Evolutionary conservation across 2,113 vertebrate genomes (phyloP), one percentile per base, ranked within the genome.

Genomic region (Lipophrys pholis): DNA sequence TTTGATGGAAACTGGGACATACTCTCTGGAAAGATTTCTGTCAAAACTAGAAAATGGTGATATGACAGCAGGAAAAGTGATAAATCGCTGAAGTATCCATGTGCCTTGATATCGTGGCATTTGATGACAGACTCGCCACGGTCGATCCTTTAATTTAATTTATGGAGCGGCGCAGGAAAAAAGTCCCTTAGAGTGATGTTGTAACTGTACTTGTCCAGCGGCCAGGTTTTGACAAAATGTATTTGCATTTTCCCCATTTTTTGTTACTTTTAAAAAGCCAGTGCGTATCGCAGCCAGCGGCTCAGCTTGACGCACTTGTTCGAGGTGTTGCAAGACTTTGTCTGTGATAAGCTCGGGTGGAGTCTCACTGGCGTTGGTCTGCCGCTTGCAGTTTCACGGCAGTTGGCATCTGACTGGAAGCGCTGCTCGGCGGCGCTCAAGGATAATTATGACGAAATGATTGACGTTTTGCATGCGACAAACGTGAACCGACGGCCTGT

Each of bases 361-460:
- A 69, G 57, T 79, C 45, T 55, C 54, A 10, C 30, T 61, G 11
- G 8, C 52, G 56, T 69, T 50, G 39, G 21, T 42, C 36, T n/a
- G 56, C 73, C 8, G 39, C 39, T 42, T 2, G 30, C 52, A 46
- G 51, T 42, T n/a, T 46, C 11, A 12, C 45, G 8, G 71, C 5
- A 6, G 43, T 30, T 69, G 17, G 49, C 0, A 42, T 63, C 50
- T 50, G 61, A 40, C 42, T 58, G 43, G 11, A 60, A 73, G 65
- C 56, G 48, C 40, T 73, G 51, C 40, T 54, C 16, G 1, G 0
- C 1, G 16, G 58, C 1, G 55, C 16, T 6, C 16, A 48, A 51
- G n/a, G 52, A 56, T 81, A 67, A 88, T 88, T 82, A 76, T 40
- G 56, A 76, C 42, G 46, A 69, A 43, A n/a, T 83, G 83, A 86